Percentiles rank a stretch among this genome's conserved stretches.
Conservation (phyloP, 2,888 invertebrate species). For the Enchytraeus crypticus region DNA sequence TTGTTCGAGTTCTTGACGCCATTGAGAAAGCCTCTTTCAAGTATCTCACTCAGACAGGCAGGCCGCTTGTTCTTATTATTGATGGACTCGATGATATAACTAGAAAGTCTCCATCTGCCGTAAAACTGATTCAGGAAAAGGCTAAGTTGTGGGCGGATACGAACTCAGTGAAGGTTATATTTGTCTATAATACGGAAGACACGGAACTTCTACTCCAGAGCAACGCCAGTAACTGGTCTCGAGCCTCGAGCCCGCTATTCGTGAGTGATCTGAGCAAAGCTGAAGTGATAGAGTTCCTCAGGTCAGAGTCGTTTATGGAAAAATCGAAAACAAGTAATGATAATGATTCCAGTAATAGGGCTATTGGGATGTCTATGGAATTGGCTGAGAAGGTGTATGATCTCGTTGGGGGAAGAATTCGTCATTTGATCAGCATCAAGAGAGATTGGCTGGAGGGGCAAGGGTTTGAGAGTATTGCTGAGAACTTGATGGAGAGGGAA, state of each 20-base stretch:
- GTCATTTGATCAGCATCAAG: constrained; percentile 18
- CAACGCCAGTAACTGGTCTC: constrained; percentile 24
- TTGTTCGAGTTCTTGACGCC: constrained; percentile 23
- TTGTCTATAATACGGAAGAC: constrained; percentile 23
- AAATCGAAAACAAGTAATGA: too few species aligned
- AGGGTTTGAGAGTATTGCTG: constrained; percentile 8
- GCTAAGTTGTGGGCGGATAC: constrained; percentile 30
- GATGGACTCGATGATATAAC: constrained; percentile 21
- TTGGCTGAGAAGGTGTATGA: constrained; percentile 13
- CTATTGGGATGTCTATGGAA: constrained; percentile 13
- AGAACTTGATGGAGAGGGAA: constrained; percentile 14
- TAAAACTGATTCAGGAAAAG: constrained; percentile 23
- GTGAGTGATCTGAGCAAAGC: constrained; percentile 18
- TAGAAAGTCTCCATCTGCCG: constrained; percentile 14
- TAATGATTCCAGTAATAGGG: too few species aligned
- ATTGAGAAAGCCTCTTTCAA: constrained; percentile 23
- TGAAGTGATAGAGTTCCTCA: constrained; percentile 18
- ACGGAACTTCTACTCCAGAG: constrained; percentile 14
- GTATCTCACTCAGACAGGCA: constrained; percentile 1
- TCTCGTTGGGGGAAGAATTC: constrained; percentile 24
- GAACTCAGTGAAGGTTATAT: constrained; percentile 27
- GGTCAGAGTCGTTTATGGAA: constrained; percentile 4
- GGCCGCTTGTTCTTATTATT: constrained; percentile 25
- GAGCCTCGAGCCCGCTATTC: constrained; percentile 20
- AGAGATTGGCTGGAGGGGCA: constrained; percentile 9